Percentiles rank a stretch among this genome's conserved stretches.
Evolutionary conservation across 2,888 invertebrate species (phyloP).

Genomic region (Petrolisthes manimaculis): DNA sequence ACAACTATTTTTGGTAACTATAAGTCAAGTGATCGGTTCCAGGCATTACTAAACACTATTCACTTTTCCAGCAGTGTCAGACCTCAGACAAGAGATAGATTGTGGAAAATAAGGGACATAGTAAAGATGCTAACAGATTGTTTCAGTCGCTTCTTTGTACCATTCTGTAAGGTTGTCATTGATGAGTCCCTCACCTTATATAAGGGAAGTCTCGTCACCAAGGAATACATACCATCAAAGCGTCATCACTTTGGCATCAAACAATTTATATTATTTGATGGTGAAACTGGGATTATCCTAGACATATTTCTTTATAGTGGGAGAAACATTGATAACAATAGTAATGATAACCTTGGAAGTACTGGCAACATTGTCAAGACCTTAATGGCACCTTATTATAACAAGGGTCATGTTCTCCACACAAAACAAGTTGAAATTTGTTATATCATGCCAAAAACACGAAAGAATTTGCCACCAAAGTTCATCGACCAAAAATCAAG

Average conservation of each 20-base stretch:
- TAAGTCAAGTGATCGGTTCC: background rate
- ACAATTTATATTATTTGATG: too few species aligned
- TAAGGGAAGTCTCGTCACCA: background rate
- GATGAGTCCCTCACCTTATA: background rate
- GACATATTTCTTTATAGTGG: background rate
- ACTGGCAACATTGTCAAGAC: background rate
- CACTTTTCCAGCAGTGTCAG: background rate
- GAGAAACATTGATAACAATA: background rate
- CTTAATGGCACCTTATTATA: background rate
- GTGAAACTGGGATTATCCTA: too few species aligned
- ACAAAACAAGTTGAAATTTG: background rate
- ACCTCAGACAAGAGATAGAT: background rate
- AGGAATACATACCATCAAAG: background rate
- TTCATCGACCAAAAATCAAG: background rate
- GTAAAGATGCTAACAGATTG: background rate
- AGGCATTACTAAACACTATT: background rate
- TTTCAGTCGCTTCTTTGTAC: background rate
- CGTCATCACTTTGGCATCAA: too few species aligned
- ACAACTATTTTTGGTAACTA: too few species aligned
- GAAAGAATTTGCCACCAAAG: background rate
- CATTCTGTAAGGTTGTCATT: background rate
- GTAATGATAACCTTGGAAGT: background rate
- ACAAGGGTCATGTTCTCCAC: background rate
- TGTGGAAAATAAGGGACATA: background rate
- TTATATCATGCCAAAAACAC: background rate